These are phyloP conservation scores for Campoletis raptor DNA, from an alignment of 2,888 invertebrate species.

Conservation along the genomic window DNA sequence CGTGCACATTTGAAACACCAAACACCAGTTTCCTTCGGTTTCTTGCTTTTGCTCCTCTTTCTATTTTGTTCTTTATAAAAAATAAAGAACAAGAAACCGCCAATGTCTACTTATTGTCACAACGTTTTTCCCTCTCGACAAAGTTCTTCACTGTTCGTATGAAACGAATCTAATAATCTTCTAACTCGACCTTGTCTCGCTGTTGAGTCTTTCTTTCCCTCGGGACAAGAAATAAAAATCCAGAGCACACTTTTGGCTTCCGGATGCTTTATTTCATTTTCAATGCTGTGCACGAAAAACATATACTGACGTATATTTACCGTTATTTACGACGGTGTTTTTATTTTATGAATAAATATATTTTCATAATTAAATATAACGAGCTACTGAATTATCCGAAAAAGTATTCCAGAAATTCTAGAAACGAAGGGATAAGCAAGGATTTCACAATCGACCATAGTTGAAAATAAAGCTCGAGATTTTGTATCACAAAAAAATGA, in stretches of 20 bases:
- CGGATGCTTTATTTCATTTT: constrained; percentile 2
- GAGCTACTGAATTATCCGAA: background rate
- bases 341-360: background rate
- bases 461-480: background rate
- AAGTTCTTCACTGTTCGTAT: constrained; percentile 28
- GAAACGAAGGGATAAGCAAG: background rate
- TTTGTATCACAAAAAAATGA: background rate
- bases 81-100: constrained; percentile 20
- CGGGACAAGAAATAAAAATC: background rate
- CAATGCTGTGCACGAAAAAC: background rate
- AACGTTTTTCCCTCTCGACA: constrained; percentile 27
- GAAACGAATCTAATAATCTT: constrained; percentile 58
- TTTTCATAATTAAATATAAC: background rate
- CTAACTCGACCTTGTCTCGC: constrained; percentile 17
- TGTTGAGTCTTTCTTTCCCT: background rate
- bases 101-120: constrained; percentile 1
- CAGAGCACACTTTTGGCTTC: background rate
- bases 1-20: constrained; percentile 7
- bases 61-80: background rate
- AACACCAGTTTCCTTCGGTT: background rate
- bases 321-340: background rate
- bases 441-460: background rate
- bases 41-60: background rate
- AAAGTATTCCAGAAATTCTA: background rate
- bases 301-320: background rate